Percentiles rank a stretch among this genome's conserved stretches.
phyloP scores from a whole-genome alignment of 2,113 vertebrate genomes.

The Oriolus oriolus region DNA sequence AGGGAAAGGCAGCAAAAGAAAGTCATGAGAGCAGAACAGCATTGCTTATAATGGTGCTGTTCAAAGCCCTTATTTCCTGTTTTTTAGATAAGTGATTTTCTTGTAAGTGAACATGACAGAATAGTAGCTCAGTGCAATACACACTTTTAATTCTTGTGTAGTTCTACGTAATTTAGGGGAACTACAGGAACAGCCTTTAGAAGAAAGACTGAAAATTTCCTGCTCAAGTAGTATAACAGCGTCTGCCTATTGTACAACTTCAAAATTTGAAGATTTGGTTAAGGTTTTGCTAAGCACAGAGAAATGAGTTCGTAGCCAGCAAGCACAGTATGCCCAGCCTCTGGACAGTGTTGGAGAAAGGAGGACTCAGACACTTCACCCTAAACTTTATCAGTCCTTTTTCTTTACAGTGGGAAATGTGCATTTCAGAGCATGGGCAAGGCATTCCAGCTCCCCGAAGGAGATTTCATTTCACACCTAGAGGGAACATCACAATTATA shows the following conservation, averaged over 20 bases:
- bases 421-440: neutral
- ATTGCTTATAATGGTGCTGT: neutral
- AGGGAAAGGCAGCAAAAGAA: neutral
- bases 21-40: neutral
- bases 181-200: neutral
- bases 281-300: neutral
- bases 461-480: neutral
- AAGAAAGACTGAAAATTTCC: neutral
- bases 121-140: neutral
- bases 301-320: rapidly evolving
- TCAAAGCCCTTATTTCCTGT: neutral
- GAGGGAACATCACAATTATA: neutral
- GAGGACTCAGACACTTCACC: neutral
- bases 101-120: neutral
- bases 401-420: neutral
- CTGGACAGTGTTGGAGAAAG: neutral
- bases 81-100: neutral
- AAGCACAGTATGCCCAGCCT: no score
- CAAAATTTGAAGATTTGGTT: neutral
- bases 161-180: neutral
- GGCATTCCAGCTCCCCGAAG: neutral
- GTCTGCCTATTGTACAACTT: neutral
- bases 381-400: neutral
- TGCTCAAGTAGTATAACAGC: neutral
- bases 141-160: neutral